phyloP scores from a whole-genome alignment of 2,797 vertebrate species.

The Oryzias dopingdopingensis region DNA sequence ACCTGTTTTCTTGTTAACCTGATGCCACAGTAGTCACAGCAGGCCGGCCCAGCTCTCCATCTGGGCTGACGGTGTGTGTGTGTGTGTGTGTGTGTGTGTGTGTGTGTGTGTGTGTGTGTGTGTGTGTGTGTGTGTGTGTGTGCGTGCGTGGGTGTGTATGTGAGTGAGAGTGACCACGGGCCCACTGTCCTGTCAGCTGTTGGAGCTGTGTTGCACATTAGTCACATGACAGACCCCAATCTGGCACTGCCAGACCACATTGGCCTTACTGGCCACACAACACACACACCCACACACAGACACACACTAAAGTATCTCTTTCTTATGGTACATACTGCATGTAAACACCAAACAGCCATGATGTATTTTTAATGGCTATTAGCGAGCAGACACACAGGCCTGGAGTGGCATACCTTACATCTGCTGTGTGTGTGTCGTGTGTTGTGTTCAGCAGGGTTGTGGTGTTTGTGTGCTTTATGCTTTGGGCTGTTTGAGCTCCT shows the following conservation, averaged over 20 bases:
- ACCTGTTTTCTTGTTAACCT: conserved; percentile 79
- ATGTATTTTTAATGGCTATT: conserved; percentile 8
- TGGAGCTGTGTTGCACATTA: conserved; percentile 81
- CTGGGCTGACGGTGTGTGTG: conserved; percentile 52
- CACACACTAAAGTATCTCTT: conserved; percentile 10
- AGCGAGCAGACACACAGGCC: conserved; percentile 16
- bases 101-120: background rate
- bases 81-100: conserved; percentile 2
- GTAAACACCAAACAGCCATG: background rate
- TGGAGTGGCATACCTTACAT: conserved; percentile 18
- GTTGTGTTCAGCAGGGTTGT: conserved; percentile 41
- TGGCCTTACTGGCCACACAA: conserved; percentile 61
- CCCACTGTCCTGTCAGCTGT: conserved; percentile 82
- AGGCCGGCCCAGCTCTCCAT: conserved; percentile 71
- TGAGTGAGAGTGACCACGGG: conserved; percentile 71
- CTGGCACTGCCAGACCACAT: conserved; percentile 76
- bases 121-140: conserved; percentile 34
- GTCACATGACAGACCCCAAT: conserved; percentile 83
- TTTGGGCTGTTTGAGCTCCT: conserved; percentile 63
- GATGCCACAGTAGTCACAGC: conserved; percentile 77
- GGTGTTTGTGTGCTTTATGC: conserved; percentile 46
- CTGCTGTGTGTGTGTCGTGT: conserved; percentile 50
- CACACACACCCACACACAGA: conserved; percentile 23
- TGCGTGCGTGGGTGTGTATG: conserved; percentile 29
- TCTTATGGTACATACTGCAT: conserved; percentile 10